Evolutionary conservation across 64 coral and sea anemone species (phyloP), one percentile per base, ranked within the genome.

Genomic region (Stichodactyla mertensii): DNA sequence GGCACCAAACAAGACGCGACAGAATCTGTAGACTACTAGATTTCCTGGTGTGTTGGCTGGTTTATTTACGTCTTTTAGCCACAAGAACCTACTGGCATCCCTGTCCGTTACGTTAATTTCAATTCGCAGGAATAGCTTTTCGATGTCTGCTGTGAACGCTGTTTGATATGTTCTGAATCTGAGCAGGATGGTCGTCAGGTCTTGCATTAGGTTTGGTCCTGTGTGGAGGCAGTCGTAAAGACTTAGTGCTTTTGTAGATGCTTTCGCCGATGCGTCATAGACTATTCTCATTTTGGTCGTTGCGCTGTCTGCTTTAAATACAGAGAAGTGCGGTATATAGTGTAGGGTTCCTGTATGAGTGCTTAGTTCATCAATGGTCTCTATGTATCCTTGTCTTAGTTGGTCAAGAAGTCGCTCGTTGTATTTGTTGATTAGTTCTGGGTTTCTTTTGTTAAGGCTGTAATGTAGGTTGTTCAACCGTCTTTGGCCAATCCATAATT

Each of bases 251-350:
- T 58, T 58, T 9, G 9, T 11, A 58, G 56, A 58, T 58, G 14
- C 14, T 58, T 15, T 58, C 14, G 56, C 56, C 8, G 79, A 82
- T 52, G 79, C 79, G 79, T 82, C 79, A 18, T 82, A 82, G 31
- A 82, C 79, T 82, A 82, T 82, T 82, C 52, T 13, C 79, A 88
- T 80, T 18, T 80, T 78, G 14, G 87, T 88, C 22, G 87, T 88
- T 16, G 57, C 4, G 55, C 87, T 88, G 52, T 88, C 86, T 87
- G 45, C 16, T 79, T 84, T 85, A 20, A 85, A 85, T 57, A 85
- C 57, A 24, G 57, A n/a, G 20, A 85, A 86, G 28, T 79, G 71
- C 10, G 87, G 13, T 10, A 88, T n/a, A 18, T 81, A 64, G 59
- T 58, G 87, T 64, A 81, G 54, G 22, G 19, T 6, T n/a, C 87